Evolutionary conservation across 2,113 vertebrate species (phyloP), one percentile per base, ranked within the genome.

Genomic region (Corvus hawaiiensis): DNA sequence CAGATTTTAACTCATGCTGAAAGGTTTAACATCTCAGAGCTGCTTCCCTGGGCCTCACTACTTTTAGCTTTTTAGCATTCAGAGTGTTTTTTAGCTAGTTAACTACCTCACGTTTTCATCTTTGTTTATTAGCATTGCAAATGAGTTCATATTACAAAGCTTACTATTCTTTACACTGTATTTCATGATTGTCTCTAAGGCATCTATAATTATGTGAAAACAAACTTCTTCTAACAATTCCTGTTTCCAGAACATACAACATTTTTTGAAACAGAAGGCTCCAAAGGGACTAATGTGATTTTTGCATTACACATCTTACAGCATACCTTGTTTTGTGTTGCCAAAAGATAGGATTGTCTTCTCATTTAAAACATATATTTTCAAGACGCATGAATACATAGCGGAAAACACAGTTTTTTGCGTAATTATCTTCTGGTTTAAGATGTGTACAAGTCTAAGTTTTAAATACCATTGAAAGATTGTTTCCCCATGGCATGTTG

Each of bases 281-380:
- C 86, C 90, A 96, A 89, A 96, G 90, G 6, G 54, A 89, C 21
- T 33, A 23, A 28, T 85, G 81, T 93, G 88, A 93, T 93, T 62
- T 83, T 35, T 92, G 23, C 19, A 72, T 85, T 93, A 79, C 28
- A 66, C 19, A 49, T 78, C 93, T 93, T 87, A 51, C 56, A 90
- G 13, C 33, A 27, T 37, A 89, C 78, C 55, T 96, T 78, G 58
- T 58, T 89, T 79, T 95, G 52, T 93, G 87, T 56, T 86, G 46
- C 27, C 1, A 30, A 71, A 91, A 95, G 94, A 95, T 95, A 96
- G 78, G 71, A 91, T 89, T 95, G 24, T 77, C 11, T 94, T 95
- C 37, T 54, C 35, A 41, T 89, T 89, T 87, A 32, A 75, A 76
- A 62, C 39, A 79, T 61, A 43, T 72, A 48, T 64, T 72, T 92